Base-by-base conservation (phyloP, 2,797 vertebrate species). In the Dendrocincla tyrannina region DNA sequence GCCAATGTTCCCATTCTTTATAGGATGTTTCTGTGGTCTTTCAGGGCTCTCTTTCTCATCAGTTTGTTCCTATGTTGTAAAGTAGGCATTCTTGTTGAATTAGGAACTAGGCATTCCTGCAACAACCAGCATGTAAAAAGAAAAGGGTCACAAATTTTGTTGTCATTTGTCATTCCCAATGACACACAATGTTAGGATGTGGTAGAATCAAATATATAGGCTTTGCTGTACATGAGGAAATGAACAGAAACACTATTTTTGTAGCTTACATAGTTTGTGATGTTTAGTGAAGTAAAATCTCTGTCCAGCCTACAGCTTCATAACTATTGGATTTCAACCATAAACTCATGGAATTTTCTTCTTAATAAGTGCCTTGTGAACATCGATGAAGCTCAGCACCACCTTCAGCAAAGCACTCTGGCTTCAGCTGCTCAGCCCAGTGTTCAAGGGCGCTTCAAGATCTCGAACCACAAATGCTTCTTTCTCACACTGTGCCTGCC, bases 121-220 rank as follows among this genome's bases (percentile, higher is more conserved):
- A 13, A 50, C 66, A 75, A 88, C 69, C 10, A 91, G 30, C 58
- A 81, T 41, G 53, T 96, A 41, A 91, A 89, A 94, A 94, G 63
- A 88, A 95, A 96, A 92, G 5, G 6, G 73, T 92, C 64, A 91
- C 88, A 88, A 78, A 62, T 44, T 47, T 88, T 79, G 77, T 86
- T 88, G 83, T 82, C 44, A 47, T 73, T 85, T 88, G 85, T 95
- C 66, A 60, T 90, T 46, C 30, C 12, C 90, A 90, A 73, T 94
- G 88, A 94, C 88, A 85, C 91, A 89, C 30, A 37, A 20, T 79
- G 67, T 84, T 90, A 90, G 80, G 74, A 96, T 88, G 93, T 85
- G 74, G 88, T 59, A 76, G 88, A 93, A 82, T 0, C 2, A 73
- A 96, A 47, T 72, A 74, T 35, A 63, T 90, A 94, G 47, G 35